A percentile compares a stretch with the other conserved stretches of the same genome.
These are phyloP conservation scores for Temnothorax longispinosus DNA, from an alignment of 1,140 invertebrate species.

Conservation along the genomic window DNA sequence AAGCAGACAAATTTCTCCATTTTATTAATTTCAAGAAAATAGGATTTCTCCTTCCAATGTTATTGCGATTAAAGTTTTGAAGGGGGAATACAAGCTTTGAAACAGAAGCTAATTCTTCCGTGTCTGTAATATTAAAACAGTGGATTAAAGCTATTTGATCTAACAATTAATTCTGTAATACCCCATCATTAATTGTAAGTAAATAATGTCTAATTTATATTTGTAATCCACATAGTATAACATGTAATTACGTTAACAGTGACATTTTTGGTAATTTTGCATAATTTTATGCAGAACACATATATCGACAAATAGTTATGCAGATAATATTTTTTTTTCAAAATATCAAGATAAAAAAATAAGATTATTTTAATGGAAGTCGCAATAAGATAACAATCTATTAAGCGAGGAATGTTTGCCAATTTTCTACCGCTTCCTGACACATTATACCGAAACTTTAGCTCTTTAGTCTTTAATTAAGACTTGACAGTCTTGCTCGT, in stretches of 20 bases:
- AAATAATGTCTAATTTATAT: neutral
- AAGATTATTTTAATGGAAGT: neutral
- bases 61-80: neutral
- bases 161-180: neutral
- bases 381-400: neutral
- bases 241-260: neutral
- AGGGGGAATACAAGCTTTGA: neutral
- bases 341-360: neutral
- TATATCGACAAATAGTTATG: neutral
- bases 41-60: neutral
- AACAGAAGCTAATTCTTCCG: neutral
- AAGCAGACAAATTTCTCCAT: neutral
- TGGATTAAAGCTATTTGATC: neutral
- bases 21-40: slow-evolving; percentile 4
- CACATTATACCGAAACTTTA: neutral
- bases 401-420: neutral
- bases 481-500: neutral
- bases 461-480: neutral
- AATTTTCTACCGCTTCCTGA: neutral
- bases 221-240: neutral
- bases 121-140: neutral
- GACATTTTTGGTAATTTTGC: neutral
- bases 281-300: neutral
- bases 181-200: neutral
- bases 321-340: neutral